Evolutionary conservation across 1,140 invertebrate genomes (phyloP), one percentile per base, ranked within the genome.

Genomic region (Zaprionus lachaisei): DNA sequence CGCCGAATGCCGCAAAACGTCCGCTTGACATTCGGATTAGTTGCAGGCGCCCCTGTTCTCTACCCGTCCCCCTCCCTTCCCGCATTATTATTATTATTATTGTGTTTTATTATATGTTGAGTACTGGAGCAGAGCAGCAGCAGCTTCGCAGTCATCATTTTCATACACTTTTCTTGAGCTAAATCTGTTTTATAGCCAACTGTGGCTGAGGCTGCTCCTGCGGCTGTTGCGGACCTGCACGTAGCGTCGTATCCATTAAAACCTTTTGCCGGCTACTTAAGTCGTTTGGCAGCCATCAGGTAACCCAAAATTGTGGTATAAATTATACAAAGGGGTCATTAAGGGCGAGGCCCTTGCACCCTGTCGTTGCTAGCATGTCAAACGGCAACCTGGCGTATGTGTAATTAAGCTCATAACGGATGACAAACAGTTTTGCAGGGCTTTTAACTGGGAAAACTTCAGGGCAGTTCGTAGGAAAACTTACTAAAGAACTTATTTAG

Each of bases 171-270:
- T 71, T 65, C 74, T 72, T 72, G 49, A 81, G 66, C 77, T 69
- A 79, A 89, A 89, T 89, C 85, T 85, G 85, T 90, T 89, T 87
- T 89, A 87, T 89, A 84, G 84, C 77, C 72, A 14, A 12, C 47
- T 51, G 20, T 12, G 17, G 47, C 47, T 51, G 17, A 5, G 9
- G 54, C 66, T 14, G 44, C 28, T 28, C 15, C 69, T 49, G 31
- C 38, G 49, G 14, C 41, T 77, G 37, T 58, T 47, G 54, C 73
- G 70, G 73, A 75, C 17, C 34, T 41, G n/a, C 65, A 67, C 54
- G 65, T 67, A 58, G 38, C 6, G 4, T 6, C 44, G 17, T 20
- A 47, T 15, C 24, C 61, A 64, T 64, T 47, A 64, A 63, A 64
- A 64, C 22, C 61, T 64, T 63, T 64, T 49, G 41, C 22, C 24